Conservation (phyloP, 1,140 invertebrate genomes). For the Trachymyrmex septentrionalis region DNA sequence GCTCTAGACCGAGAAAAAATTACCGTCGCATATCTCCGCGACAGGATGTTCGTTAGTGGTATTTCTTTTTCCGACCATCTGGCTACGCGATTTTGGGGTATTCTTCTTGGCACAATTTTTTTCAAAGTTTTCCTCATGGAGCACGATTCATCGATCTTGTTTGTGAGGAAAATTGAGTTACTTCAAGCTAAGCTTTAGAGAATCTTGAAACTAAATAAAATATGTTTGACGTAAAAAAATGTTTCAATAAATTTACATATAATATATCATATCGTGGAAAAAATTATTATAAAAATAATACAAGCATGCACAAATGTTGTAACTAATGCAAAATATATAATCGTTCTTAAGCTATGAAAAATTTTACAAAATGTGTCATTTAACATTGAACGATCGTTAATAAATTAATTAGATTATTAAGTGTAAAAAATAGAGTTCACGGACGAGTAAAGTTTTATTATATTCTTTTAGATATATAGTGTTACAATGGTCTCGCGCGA, state of each 20-base stretch:
- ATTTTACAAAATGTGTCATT: not conserved
- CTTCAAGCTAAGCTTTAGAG: constrained; percentile 9
- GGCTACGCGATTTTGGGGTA: constrained; percentile 66
- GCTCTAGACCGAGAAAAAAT: constrained; percentile 57
- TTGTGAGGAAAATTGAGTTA: constrained; percentile 2
- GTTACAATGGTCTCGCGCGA: constrained; percentile 12
- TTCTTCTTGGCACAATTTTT: constrained; percentile 63
- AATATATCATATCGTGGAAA: not conserved
- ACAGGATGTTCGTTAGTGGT: constrained; percentile 76
- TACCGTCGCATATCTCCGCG: constrained; percentile 60
- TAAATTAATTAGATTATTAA: not conserved
- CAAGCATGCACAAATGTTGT: not conserved
- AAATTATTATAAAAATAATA: constrained; percentile 12
- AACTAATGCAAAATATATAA: constrained; percentile 12
- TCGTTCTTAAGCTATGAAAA: not conserved
- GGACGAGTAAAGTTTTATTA: not conserved
- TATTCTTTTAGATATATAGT: not conserved
- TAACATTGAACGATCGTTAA: not conserved
- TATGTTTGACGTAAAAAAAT: not conserved
- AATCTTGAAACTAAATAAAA: constrained; percentile 36
- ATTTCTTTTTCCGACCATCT: constrained; percentile 71
- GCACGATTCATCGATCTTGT: constrained; percentile 54
- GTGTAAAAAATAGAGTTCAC: not conserved
- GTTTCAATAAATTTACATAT: not conserved
- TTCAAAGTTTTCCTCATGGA: constrained; percentile 50